Conservation (phyloP, 2,113 vertebrate genomes). For the Canis aureus region DNA sequence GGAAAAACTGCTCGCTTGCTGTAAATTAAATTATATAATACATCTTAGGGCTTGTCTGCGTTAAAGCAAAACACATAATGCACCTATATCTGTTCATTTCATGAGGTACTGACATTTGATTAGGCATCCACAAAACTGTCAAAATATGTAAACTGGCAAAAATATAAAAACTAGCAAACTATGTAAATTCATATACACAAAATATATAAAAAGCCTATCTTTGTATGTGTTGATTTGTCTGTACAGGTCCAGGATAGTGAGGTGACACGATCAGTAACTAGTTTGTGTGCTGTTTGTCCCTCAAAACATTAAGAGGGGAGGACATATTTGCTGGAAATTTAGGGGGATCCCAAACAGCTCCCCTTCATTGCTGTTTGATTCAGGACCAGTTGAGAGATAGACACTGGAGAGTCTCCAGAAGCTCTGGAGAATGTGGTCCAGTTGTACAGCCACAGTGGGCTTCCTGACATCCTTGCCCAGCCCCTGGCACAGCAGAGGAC, state of each 20-base stretch:
- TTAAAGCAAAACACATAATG: background rate
- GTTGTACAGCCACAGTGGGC: accelerated
- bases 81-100: background rate
- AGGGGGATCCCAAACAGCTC: background rate
- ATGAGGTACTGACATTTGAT: background rate
- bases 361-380: background rate
- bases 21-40: constrained; percentile 47
- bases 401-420: background rate
- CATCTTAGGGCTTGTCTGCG: background rate
- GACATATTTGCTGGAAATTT: background rate
- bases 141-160: constrained; percentile 35
- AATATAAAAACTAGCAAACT: constrained; percentile 21
- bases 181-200: background rate
- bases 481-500: background rate
- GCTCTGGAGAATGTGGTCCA: background rate
- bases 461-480: background rate
- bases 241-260: background rate
- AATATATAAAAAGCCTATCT: background rate
- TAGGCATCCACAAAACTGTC: background rate
- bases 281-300: background rate
- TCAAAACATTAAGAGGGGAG: background rate
- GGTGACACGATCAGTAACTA: background rate
- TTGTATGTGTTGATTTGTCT: constrained; percentile 3
- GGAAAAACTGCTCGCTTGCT: background rate
- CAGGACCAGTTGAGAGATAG: background rate